Conservation (phyloP, 2,113 vertebrate species). For the Paratilapia polleni region DNA sequence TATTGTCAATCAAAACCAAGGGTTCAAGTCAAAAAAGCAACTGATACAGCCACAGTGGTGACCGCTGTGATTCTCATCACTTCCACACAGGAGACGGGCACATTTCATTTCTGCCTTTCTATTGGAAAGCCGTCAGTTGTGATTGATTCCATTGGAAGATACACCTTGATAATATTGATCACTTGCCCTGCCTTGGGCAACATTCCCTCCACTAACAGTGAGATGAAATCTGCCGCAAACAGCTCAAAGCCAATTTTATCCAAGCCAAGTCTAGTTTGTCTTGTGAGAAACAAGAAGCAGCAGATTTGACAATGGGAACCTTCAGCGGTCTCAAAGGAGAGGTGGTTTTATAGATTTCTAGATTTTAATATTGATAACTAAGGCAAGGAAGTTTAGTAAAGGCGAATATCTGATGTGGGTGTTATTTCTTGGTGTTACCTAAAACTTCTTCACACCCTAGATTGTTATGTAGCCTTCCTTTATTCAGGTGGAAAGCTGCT, state of each 20-base stretch:
- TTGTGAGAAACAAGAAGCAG: conserved; percentile 52
- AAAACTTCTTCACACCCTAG: background rate
- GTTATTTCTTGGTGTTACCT: background rate
- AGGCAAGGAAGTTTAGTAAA: background rate
- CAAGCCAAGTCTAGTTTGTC: conserved; percentile 60
- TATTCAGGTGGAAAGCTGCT: conserved; percentile 17
- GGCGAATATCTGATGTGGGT: background rate
- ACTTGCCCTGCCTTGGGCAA: conserved; percentile 53
- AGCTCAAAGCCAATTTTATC: conserved; percentile 64
- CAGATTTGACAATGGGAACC: conserved; percentile 46
- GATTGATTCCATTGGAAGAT: conserved; percentile 76
- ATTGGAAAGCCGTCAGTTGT: conserved; percentile 65
- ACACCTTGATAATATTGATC: conserved; percentile 74
- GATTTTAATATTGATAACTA: conserved; percentile 21
- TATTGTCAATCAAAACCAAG: background rate
- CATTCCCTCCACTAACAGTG: conserved; percentile 57
- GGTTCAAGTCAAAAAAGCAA: conserved; percentile 18
- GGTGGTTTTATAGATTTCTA: conserved; percentile 8
- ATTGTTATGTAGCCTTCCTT: background rate
- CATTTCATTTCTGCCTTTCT: conserved; percentile 56
- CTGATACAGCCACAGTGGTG: conserved; percentile 30
- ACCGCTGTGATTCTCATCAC: conserved; percentile 27
- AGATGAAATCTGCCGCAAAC: conserved; percentile 65
- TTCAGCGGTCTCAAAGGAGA: conserved; percentile 1
- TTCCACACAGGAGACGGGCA: conserved; percentile 45